These are phyloP conservation scores for Cnemophilus loriae DNA, from an alignment of 2,113 vertebrate species.

Conservation along the genomic window DNA sequence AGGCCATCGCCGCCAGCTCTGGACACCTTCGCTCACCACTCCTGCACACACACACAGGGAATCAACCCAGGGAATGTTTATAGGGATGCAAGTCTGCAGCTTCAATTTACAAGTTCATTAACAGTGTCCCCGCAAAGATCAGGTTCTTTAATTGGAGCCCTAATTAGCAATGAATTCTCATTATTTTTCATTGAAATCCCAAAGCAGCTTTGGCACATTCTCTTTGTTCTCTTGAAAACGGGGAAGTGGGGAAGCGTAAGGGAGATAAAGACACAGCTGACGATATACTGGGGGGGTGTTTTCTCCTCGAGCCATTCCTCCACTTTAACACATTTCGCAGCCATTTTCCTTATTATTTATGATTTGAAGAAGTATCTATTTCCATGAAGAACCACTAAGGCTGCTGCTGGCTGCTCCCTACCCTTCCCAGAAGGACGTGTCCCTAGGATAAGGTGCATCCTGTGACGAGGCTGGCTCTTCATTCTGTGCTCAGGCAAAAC, in stretches of 20 bases:
- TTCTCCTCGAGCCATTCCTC: not conserved
- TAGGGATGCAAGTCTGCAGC: not conserved
- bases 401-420: not conserved
- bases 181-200: constrained; percentile 41
- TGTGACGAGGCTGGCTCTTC: not conserved
- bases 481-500: not conserved
- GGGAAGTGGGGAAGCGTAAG: not conserved
- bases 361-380: not conserved
- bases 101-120: constrained; percentile 51
- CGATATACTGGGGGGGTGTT: not conserved
- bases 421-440: not conserved
- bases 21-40: fast-evolving
- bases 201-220: not conserved
- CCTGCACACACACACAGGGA: not conserved
- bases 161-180: constrained; percentile 65
- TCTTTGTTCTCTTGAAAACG: not conserved
- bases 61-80: not conserved
- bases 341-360: not conserved
- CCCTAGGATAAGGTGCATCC: not conserved
- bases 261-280: constrained; percentile 4
- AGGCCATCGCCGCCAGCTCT: not conserved
- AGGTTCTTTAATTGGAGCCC: constrained; percentile 38
- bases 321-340: not conserved
- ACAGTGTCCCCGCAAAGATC: not conserved
- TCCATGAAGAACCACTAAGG: not conserved